phyloP scores from a whole-genome alignment of 2,888 invertebrate genomes.

The Andricus quercusramuli region DNA sequence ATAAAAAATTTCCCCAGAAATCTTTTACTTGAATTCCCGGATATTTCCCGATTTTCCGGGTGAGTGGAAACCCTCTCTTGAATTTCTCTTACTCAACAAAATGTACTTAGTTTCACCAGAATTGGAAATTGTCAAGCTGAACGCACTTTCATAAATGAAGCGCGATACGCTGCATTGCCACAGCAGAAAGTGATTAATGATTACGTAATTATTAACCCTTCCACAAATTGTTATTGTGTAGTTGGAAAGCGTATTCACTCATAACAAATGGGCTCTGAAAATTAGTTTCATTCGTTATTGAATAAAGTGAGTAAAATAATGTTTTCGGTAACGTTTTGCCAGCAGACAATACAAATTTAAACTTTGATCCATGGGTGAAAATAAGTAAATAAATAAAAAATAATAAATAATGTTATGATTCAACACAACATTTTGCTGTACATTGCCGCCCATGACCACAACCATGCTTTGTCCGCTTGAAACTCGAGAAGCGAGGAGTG shows the following conservation, averaged over 20 bases:
- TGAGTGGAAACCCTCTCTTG: no score
- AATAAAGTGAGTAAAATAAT: background rate
- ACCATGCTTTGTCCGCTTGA: no score
- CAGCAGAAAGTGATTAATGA: constrained; percentile 18
- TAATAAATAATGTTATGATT: no score
- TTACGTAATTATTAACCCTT: constrained; percentile 2
- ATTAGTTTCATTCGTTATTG: background rate
- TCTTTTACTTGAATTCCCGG: no score
- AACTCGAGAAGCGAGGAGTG: no score
- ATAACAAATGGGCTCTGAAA: background rate
- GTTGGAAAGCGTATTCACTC: background rate
- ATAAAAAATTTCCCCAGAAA: no score
- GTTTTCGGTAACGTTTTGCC: background rate
- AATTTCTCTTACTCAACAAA: background rate
- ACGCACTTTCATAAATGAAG: constrained; percentile 5
- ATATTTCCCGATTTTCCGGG: no score
- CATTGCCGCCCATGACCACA: no score
- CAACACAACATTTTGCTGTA: no score
- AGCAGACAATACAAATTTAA: background rate
- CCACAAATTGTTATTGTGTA: background rate
- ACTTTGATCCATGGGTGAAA: no score
- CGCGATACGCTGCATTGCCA: background rate
- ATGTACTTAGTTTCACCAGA: background rate
- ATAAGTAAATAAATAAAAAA: no score
- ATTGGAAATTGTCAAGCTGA: background rate